Base-by-base conservation (phyloP, 2,113 vertebrate genomes). In the Burhinus bistriatus region DNA sequence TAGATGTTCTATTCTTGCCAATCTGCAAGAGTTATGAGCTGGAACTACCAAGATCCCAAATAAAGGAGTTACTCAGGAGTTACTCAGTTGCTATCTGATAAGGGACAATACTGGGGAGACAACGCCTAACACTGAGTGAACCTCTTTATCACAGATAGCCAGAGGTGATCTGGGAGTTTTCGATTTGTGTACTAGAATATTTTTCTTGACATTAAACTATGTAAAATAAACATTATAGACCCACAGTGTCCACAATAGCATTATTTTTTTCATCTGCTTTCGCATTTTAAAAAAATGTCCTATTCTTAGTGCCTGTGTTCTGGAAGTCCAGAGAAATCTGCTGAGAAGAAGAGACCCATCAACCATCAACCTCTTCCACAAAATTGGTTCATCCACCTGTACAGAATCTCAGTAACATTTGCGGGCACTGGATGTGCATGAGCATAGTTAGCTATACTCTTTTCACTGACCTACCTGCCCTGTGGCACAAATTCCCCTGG, bases 381-480 rank as follows among this genome's bases (percentile, higher is more conserved):
- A 44, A 34, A 32, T 25, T 19, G 6, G 5, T 77, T 90, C 51
- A 38, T 47, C 25, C 47, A 25, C 19, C 11, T 3, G 1, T 6
- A 34, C 15, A 65, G 29, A 70, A 71, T 36, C 15, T 36, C 58
- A 25, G 32, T 6, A 59, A 19, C n/a, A 12, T 71, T 23, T 54
- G 12, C 2, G 3, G 25, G 20, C 20, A 1, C 11, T 30, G 54
- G n/a, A 8, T 55, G 21, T 62, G 51, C 51, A 29, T 5, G 42
- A 47, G 18, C 9, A 3, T 3, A 12, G 5, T 16, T 59, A 27
- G 22, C 3, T 11, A 1, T 22, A 3, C 12, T 51, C 11, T 40
- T 83, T 68, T 71, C 61, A 30, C 14, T 87, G 78, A 47, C 51
- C 62, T 87, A 68, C 32, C 45, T 73, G 66, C 13, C 44, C 9